Percentiles rank a stretch among this genome's conserved stretches.
These are phyloP conservation scores for Smithornis capensis DNA, from an alignment of 2,113 vertebrate genomes.

Conservation along the genomic window DNA sequence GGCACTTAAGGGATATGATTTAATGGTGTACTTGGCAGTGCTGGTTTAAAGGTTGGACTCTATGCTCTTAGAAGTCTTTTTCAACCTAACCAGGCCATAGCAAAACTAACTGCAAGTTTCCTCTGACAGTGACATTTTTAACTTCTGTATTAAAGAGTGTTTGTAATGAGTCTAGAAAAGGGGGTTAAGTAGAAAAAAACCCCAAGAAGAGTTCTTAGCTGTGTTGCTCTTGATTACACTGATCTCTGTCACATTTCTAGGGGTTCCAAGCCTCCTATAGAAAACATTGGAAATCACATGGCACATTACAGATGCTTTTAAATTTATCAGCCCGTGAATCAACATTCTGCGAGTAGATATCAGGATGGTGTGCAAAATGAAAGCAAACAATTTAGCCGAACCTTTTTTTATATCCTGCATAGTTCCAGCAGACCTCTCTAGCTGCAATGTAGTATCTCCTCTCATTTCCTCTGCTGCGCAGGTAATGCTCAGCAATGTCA, in stretches of 20 bases:
- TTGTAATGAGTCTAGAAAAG: not conserved
- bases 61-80: not conserved
- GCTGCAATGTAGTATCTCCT: constrained; percentile 89
- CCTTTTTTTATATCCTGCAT: constrained; percentile 77
- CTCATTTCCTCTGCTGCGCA: constrained; percentile 77
- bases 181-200: not conserved
- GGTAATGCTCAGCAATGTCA: constrained; percentile 75
- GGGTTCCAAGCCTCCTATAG: not conserved
- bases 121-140: not conserved
- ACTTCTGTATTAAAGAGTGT: not conserved
- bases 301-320: not conserved
- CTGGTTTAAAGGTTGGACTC: not conserved
- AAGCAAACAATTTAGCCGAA: constrained; percentile 46
- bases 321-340: not conserved
- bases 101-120: not conserved
- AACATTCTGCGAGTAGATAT: not conserved
- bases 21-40: not conserved
- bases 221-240: not conserved
- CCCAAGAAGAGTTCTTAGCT: not conserved
- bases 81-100: not conserved
- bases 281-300: not conserved
- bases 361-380: not conserved
- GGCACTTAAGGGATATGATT: not conserved
- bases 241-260: not conserved
- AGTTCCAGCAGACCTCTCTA: constrained; percentile 90